Base-by-base conservation (phyloP, 2,113 vertebrate species). In the Canis aureus region DNA sequence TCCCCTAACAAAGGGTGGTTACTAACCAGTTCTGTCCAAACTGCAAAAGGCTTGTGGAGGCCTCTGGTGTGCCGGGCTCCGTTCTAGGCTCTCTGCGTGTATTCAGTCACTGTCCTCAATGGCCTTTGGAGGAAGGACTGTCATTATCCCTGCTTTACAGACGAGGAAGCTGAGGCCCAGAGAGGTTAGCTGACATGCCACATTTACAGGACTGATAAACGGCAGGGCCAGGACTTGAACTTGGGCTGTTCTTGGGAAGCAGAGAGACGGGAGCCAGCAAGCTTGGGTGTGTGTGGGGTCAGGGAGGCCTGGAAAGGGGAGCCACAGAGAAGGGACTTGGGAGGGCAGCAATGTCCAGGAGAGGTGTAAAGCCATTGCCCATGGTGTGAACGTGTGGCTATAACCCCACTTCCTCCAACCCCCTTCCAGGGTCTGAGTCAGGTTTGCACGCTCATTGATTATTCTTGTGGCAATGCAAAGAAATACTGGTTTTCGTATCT, bases 31-130 rank as follows among this genome's bases (percentile, higher is more conserved):
- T 79, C 49, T 29, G 69, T 23, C 27, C 38, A 27, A 35, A 59
- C 22, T 11, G 43, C 53, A 49, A 12, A 11, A 15, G 79, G 8
- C 51, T 66, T 25, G 2, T 0, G 15, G 35, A 22, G 64, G 13
- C 59, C 8, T 16, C 8, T 5, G 23, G 7, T 2, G 29, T 32
- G 57, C 38, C 76, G 6, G 74, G 27, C 5, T 13, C 79, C 0
- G 0, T 11, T 22, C 57, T 35, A 13, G 81, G 51, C 32, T 59
- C 32, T 59, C n/a, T 38, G 8, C 2, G 0, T 9, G 1, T 43
- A 9, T 49, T 38, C 8, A 23, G 73, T 66, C 15, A 11, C 32
- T 12, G n/a, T 73, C 64, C 71, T 15, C 35, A 1, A 1, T 9
- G 71, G 25, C 59, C 62, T 53, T 66, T 4, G 2, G 66, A 60